phyloP scores from a whole-genome alignment of 2,797 vertebrate genomes.

The Allochrocebus solatus region DNA sequence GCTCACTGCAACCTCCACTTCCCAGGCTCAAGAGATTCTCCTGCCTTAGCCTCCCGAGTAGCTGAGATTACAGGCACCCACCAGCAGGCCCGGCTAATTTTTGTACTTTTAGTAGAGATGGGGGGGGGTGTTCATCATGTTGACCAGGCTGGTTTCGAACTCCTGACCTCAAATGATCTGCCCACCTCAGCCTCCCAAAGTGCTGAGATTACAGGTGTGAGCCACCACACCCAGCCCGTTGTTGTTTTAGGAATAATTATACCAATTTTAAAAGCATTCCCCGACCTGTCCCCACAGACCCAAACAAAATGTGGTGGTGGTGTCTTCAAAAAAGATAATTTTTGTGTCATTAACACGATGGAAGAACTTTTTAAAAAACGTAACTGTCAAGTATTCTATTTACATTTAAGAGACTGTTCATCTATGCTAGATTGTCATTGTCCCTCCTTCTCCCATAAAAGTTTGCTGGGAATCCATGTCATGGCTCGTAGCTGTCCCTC shows the following conservation, averaged over 20 bases:
- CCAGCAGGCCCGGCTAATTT: no score
- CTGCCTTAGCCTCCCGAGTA: no score
- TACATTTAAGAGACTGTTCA: conserved; percentile 85
- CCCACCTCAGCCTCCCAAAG: no score
- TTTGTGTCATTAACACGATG: conserved; percentile 83
- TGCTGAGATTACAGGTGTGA: no score
- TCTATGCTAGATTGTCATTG: conserved; percentile 80
- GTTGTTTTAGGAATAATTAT: conserved; percentile 83
- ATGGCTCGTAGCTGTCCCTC: conserved; percentile 79
- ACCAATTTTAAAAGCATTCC: conserved; percentile 84
- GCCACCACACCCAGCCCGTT: not conserved
- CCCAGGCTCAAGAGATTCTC: no score
- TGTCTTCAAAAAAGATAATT: conserved; percentile 88
- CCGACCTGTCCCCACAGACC: not conserved
- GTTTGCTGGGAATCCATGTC: conserved; percentile 83
- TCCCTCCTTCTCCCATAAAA: conserved; percentile 73
- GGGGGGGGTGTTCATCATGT: no score
- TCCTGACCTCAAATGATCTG: no score
- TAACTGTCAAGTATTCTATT: conserved; percentile 80
- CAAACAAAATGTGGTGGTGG: conserved; percentile 68
- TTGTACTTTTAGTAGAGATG: no score
- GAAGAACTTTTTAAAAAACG: conserved; percentile 68
- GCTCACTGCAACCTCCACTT: no score
- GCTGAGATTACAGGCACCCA: no score
- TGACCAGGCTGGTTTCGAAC: no score